Base-by-base conservation (phyloP, 2,113 vertebrate species). In the Spea multiplicata region DNA sequence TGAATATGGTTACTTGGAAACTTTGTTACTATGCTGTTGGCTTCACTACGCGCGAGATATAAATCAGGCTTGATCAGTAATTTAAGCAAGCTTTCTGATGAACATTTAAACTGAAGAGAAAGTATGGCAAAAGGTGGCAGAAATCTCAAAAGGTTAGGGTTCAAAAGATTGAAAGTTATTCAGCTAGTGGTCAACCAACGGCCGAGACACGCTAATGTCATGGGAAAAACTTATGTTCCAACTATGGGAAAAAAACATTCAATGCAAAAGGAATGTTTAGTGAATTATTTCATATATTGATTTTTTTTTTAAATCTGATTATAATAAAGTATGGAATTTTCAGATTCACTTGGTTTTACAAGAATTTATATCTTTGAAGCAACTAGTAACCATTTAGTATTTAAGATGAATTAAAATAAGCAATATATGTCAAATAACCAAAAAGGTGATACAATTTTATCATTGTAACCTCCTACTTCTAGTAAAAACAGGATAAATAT, bases 21-120 rank as follows among this genome's bases (percentile, higher is more conserved):
- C 86, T 85, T 89, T 92, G 91, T 91, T 88, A 84, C 84, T 89
- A 86, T 91, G 86, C 89, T 91, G 30, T 87, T 92, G 92, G 91
- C 91, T 89, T 87, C 83, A 83, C 86, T 83, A 77, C 87, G 85
- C 84, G 87, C 5, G 12, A 89, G 90, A 89, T 91, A 84, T 92
- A 90, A 92, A 92, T 91, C 91, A 91, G 90, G 89, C 83, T 44
- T 92, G 92, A 91, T 89, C 89, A 91, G 89, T 93, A n/a, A 88
- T 92, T 93, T 92, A 90, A 90, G 87, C 86, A 92, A 89, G 91
- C 90, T 92, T n/a, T 90, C 91, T 91, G 91, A 91, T 91, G 92
- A n/a, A 92, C 91, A 92, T 92, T 91, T 89, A 44, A 84, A 84
- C 87, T 7, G 82, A 85, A 88, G 86, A 92, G 90, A 91, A 88